Evolutionary conservation across 1,140 invertebrate species (phyloP).

Genomic region (Mactra quadrangularis): DNA sequence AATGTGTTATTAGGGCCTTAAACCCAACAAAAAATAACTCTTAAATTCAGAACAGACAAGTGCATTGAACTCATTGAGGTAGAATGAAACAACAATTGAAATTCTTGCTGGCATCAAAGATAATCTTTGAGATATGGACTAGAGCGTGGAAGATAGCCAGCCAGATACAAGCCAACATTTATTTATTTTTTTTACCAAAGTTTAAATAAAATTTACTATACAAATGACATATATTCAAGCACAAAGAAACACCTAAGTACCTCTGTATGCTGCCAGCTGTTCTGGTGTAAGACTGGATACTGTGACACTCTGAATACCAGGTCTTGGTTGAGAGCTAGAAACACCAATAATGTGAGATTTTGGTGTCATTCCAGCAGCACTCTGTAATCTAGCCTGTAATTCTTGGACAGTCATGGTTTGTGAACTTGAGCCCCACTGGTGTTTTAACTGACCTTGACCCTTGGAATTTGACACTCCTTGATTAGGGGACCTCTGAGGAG

Average conservation of each 20-base stretch:
- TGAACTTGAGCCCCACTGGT: slow-evolving; percentile 7
- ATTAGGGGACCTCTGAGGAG: slow-evolving; percentile 4
- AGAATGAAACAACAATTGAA: too few relatives aligned
- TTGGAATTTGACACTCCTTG: slow-evolving; percentile 13
- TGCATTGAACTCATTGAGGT: too few relatives aligned
- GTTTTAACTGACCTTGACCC: not conserved
- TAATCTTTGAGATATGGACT: too few relatives aligned
- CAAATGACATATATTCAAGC: too few relatives aligned
- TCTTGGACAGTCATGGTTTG: slow-evolving; percentile 8
- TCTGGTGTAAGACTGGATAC: slow-evolving; percentile 26
- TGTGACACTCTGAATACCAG: slow-evolving; percentile 17
- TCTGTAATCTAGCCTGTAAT: slow-evolving; percentile 29
- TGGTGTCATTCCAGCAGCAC: slow-evolving; percentile 18
- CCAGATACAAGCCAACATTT: too few relatives aligned
- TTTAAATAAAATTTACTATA: too few relatives aligned
- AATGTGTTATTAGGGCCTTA: too few relatives aligned
- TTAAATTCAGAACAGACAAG: too few relatives aligned
- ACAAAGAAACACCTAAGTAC: not conserved
- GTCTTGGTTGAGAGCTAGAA: slow-evolving; percentile 2
- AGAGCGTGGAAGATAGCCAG: too few relatives aligned
- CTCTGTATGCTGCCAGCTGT: slow-evolving; percentile 36
- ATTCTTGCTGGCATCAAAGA: too few relatives aligned
- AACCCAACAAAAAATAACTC: too few relatives aligned
- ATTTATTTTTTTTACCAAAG: too few relatives aligned
- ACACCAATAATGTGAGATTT: slow-evolving; percentile 12